Evolutionary conservation across 2,797 vertebrate genomes (phyloP).

Genomic region (Rachycentron canadum): DNA sequence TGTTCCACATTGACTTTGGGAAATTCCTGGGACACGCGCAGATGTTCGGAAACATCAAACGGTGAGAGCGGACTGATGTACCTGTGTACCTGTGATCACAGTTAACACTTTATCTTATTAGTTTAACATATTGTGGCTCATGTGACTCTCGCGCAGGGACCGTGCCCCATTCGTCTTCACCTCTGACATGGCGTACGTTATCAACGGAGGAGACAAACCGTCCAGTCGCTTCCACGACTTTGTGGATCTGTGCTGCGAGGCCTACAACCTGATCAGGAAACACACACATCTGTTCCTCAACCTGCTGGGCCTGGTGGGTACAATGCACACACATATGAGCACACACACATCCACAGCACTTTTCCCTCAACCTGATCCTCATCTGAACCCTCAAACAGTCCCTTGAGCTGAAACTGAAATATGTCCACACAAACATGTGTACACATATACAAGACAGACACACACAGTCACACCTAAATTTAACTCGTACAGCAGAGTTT

Average conservation of each 20-base stretch:
- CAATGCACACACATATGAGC: slow-evolving; percentile 2
- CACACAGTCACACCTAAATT: too few relatives aligned
- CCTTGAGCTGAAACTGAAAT: background rate
- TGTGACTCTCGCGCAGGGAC: slow-evolving; percentile 85
- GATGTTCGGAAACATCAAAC: slow-evolving; percentile 98
- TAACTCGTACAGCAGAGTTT: background rate
- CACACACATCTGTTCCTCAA: slow-evolving; percentile 98
- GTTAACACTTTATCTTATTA: background rate
- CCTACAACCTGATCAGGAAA: slow-evolving; percentile 98
- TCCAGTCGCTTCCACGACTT: slow-evolving; percentile 98
- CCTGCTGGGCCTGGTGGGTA: slow-evolving; percentile 93
- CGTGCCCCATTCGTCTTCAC: slow-evolving; percentile 98
- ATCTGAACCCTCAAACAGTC: too few relatives aligned
- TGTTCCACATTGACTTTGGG: slow-evolving; percentile 99
- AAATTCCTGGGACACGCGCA: slow-evolving; percentile 97
- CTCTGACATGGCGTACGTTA: slow-evolving; percentile 98
- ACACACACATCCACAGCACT: background rate
- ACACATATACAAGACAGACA: too few relatives aligned
- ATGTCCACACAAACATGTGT: background rate
- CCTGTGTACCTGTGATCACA: background rate
- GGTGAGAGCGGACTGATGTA: slow-evolving; percentile 81
- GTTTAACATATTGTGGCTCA: background rate
- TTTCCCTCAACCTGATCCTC: too few relatives aligned
- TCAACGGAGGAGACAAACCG: slow-evolving; percentile 97
- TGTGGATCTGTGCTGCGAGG: slow-evolving; percentile 97